phyloP scores from a whole-genome alignment of 2,797 vertebrate genomes.

The Picus viridis region DNA sequence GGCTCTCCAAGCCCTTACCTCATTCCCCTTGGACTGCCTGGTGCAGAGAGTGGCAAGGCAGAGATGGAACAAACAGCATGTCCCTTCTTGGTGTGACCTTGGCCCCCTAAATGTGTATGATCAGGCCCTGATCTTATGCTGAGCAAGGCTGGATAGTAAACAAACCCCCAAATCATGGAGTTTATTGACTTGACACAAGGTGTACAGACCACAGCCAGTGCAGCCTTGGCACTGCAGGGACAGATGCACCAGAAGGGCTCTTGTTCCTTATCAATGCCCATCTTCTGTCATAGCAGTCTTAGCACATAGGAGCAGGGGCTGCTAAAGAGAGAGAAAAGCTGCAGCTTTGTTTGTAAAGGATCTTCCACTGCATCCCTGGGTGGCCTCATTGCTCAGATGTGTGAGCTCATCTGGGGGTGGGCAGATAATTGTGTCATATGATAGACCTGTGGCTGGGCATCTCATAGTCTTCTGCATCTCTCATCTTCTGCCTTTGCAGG shows the following conservation, averaged over 20 bases:
- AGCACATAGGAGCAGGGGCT: not conserved
- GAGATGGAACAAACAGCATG: not conserved
- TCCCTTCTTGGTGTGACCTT: constrained; percentile 21
- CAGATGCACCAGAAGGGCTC: not conserved
- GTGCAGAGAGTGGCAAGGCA: not conserved
- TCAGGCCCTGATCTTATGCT: not conserved
- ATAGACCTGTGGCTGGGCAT: not conserved
- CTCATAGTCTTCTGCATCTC: not conserved
- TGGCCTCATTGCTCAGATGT: not conserved
- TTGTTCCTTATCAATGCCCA: not conserved
- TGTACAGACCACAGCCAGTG: fast-evolving
- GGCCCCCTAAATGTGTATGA: not conserved
- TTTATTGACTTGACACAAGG: not conserved
- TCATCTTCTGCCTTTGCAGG: not conserved
- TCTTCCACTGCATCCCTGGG: not conserved
- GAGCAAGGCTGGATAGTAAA: not conserved
- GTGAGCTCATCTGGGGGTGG: not conserved
- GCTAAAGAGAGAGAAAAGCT: not conserved
- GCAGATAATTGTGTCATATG: not conserved
- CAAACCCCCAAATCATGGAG: not conserved
- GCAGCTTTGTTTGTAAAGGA: not conserved
- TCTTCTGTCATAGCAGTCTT: no score
- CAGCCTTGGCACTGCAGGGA: not conserved
- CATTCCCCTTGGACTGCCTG: not conserved
- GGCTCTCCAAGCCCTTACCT: not conserved